Conservation (phyloP, 2,113 vertebrate genomes). For the Phrynosoma blainvillii region DNA sequence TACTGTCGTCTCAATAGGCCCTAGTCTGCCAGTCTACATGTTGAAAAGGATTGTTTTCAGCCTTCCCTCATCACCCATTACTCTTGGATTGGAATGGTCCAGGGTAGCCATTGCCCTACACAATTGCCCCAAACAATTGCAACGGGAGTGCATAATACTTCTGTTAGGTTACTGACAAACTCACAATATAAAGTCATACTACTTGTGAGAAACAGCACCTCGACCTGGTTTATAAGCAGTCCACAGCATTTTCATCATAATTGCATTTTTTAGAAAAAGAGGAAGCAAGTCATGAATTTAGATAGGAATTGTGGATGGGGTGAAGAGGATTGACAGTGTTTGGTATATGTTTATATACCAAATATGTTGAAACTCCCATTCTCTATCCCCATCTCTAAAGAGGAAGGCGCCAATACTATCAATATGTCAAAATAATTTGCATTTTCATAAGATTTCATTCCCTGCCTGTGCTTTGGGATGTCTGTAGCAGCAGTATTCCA, state of each 20-base stretch:
- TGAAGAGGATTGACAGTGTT: neutral
- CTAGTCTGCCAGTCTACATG: too few relatives aligned
- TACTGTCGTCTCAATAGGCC: too few relatives aligned
- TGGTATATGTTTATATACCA: neutral
- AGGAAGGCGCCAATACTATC: neutral
- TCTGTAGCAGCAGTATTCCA: neutral
- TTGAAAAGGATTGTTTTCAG: neutral
- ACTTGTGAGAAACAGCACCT: neutral
- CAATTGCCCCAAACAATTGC: neutral
- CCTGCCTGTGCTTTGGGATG: neutral
- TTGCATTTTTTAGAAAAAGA: neutral
- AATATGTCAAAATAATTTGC: constrained; percentile 9
- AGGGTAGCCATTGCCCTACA: neutral
- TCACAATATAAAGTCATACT: neutral
- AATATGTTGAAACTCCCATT: neutral
- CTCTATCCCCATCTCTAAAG: neutral
- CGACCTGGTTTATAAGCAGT: neutral
- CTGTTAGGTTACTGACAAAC: neutral
- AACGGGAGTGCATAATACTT: neutral
- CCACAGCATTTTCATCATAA: neutral
- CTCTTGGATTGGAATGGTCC: neutral
- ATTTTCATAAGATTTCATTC: constrained; percentile 32
- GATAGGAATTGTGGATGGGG: neutral
- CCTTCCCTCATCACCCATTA: neutral
- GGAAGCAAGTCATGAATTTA: neutral